Conservation (phyloP, 2,888 invertebrate genomes). For the Dryomyza anilis region DNA sequence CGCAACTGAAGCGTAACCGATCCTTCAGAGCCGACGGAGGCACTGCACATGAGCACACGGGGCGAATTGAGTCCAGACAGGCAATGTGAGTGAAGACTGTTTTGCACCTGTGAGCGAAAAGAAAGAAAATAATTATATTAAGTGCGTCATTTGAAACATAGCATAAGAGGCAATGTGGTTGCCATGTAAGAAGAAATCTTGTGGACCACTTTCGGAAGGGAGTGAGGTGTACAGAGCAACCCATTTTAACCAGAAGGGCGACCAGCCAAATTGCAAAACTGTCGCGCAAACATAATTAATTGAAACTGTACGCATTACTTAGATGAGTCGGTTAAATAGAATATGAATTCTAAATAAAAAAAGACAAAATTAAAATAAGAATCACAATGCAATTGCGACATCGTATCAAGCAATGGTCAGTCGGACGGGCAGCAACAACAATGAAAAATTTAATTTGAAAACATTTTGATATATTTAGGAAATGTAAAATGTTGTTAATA, state of each 20-base stretch:
- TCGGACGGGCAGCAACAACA: too few relatives aligned
- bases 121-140: background rate
- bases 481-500: background rate
- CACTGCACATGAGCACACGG: constrained; percentile 60
- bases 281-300: constrained; percentile 42
- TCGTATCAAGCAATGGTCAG: background rate
- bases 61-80: constrained; percentile 56
- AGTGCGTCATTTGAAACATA: too few relatives aligned
- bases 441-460: too few relatives aligned
- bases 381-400: background rate
- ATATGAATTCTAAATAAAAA: too few relatives aligned
- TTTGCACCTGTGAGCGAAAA: constrained; percentile 53
- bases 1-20: constrained; percentile 61
- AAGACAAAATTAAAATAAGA: background rate
- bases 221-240: background rate
- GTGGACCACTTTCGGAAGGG: too few relatives aligned
- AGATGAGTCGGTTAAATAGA: background rate
- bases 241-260: background rate
- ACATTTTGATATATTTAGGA: background rate
- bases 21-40: constrained; percentile 61
- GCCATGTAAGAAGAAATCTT: too few relatives aligned
- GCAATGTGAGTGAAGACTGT: constrained; percentile 58
- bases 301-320: constrained; percentile 43
- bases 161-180: too few relatives aligned
- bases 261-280: background rate